Base-by-base conservation (phyloP, 2,797 vertebrate genomes). In the Molothrus ater region DNA sequence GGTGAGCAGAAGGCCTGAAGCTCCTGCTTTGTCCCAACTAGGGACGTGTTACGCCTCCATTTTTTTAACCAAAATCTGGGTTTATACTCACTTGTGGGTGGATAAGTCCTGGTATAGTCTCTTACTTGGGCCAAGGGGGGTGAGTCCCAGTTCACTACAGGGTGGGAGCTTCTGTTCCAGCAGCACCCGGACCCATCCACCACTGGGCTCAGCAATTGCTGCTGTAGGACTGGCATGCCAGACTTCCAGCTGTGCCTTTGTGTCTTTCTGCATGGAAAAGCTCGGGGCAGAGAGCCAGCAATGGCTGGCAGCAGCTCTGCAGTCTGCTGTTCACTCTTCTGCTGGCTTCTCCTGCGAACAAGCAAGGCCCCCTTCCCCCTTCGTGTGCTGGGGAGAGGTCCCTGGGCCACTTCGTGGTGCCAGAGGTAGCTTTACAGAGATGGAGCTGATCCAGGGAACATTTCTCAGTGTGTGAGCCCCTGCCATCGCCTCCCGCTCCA, bases 161-260 rank as follows among this genome's bases (percentile, higher is more conserved):
- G 17, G 3, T 57, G 9, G 48, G 45, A 36, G 9, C 66, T 42
- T 56, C 91, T 66, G 42, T 50, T 92, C 31, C 60, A 54, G 86
- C 3, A 7, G 70, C 54, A 57, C 53, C 42, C 0, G 0, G 32
- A 53, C 36, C 16, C 13, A 14, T 63, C 36, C 8, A 2, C 18
- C 5, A 9, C 47, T 1, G 2, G 25, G 13, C 51, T 72, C 42
- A 11, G 26, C 70, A 79, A 6, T 48, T 0, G 0, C 48, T 89
- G 78, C 81, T 56, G 31, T 26, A 21, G 73, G 64, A 50, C 40
- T 32, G 12, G 7, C 0, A 0, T 38, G 88, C 76, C 80, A 79
- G 91, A 43, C 56, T 83, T 84, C 95, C 86, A 89, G 80, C 84
- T 81, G 80, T 75, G 86, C 31, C 66, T 92, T 94, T 93, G 70